These are phyloP conservation scores for Brotula barbata DNA, from an alignment of 2,797 vertebrate species.

Conservation along the genomic window DNA sequence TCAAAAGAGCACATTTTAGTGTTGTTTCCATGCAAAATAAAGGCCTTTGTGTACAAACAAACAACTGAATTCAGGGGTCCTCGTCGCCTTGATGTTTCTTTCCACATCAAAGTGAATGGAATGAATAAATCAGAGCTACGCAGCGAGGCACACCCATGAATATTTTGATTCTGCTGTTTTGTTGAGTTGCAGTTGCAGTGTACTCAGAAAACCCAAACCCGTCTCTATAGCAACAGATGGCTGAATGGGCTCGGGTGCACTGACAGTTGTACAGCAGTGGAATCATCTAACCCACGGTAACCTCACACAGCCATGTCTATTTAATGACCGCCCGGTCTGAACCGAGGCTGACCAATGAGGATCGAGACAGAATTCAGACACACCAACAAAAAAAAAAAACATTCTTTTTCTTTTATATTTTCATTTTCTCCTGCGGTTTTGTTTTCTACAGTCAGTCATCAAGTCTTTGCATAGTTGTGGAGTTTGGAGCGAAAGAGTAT, in stretches of 20 bases:
- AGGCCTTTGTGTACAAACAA: constrained; percentile 54
- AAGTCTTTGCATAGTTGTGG: constrained; percentile 58
- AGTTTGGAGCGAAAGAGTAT: constrained; percentile 40
- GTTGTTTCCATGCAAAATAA: constrained; percentile 61
- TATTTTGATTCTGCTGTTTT: constrained; percentile 53
- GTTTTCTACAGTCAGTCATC: constrained; percentile 25
- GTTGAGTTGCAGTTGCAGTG: constrained; percentile 56
- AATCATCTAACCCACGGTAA: constrained; percentile 52
- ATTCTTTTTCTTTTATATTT: constrained; percentile 7
- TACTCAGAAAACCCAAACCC: constrained; percentile 56
- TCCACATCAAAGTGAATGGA: constrained; percentile 59
- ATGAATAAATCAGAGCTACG: constrained; percentile 20
- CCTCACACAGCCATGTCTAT: constrained; percentile 50
- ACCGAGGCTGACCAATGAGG: constrained; percentile 14
- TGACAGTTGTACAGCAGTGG: constrained; percentile 50
- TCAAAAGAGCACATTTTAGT: constrained; percentile 41
- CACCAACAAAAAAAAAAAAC: constrained; percentile 18
- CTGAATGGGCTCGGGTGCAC: constrained; percentile 51
- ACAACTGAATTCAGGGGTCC: constrained; percentile 49
- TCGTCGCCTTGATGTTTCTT: constrained; percentile 45
- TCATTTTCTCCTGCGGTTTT: constrained; percentile 9
- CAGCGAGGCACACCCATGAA: constrained; percentile 56
- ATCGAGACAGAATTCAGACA: constrained; percentile 30
- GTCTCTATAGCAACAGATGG: constrained; percentile 77
- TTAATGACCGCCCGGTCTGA: constrained; percentile 34